These are phyloP conservation scores for Eira barbara DNA, from an alignment of 2,113 vertebrate genomes.

Conservation along the genomic window DNA sequence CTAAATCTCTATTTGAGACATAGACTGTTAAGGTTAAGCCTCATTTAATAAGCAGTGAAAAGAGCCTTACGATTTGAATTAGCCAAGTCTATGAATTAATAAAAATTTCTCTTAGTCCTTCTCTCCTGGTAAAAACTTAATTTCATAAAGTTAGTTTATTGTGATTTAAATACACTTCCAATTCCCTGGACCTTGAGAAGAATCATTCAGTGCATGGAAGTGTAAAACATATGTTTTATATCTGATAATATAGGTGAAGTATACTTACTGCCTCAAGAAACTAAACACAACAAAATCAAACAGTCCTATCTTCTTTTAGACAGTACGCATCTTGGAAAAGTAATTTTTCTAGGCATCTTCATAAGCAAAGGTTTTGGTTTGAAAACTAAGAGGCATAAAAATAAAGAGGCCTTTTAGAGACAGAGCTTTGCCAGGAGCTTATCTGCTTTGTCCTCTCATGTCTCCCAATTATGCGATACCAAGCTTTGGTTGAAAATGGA, in stretches of 20 bases:
- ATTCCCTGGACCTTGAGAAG: slow-evolving; percentile 46
- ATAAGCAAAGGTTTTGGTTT: slow-evolving; percentile 1
- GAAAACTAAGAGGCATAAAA: not conserved
- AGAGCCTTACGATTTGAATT: slow-evolving; percentile 37
- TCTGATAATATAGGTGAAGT: not conserved
- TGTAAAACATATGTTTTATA: slow-evolving; percentile 20
- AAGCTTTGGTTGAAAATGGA: not conserved
- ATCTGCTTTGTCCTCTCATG: not conserved
- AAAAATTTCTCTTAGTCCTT: slow-evolving; percentile 51
- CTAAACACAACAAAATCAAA: slow-evolving; percentile 20
- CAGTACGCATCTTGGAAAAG: not conserved
- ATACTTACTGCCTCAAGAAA: not conserved
- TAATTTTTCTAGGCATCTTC: not conserved
- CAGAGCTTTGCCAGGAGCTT: not conserved
- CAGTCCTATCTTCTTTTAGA: not conserved
- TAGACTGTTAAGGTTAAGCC: slow-evolving; percentile 36
- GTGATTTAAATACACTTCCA: slow-evolving; percentile 47
- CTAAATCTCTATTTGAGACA: slow-evolving; percentile 25
- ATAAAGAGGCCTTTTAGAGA: not conserved
- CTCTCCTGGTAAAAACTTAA: slow-evolving; percentile 55
- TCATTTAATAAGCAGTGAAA: slow-evolving; percentile 62
- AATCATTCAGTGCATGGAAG: not conserved
- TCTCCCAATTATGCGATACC: not conserved
- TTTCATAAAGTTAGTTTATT: slow-evolving; percentile 56
- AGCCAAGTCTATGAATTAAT: slow-evolving; percentile 38